Conservation (phyloP, 1,140 invertebrate species). For the Micrasema longulum region DNA sequence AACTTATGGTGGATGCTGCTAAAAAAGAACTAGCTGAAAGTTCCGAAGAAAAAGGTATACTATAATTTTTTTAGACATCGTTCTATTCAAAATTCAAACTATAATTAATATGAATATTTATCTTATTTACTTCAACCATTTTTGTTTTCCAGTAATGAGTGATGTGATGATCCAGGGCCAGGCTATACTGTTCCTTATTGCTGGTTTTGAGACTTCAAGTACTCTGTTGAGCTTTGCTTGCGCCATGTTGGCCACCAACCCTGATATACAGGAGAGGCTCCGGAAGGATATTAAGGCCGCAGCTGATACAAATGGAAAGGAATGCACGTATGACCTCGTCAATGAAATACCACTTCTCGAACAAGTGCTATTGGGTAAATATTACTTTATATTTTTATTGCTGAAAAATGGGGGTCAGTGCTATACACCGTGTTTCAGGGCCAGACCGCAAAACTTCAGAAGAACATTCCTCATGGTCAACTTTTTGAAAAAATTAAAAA, state of each 20-base stretch:
- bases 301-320: conserved; percentile 60
- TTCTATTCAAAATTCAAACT: too few species aligned
- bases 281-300: conserved; percentile 69
- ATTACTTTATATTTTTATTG: conserved; percentile 30
- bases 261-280: conserved; percentile 72
- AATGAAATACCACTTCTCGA: conserved; percentile 69
- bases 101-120: too few species aligned
- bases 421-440: too few species aligned
- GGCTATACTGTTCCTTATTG: conserved; percentile 64
- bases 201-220: conserved; percentile 67
- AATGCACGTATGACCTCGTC: conserved; percentile 70
- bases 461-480: too few species aligned
- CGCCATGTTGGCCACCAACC: conserved; percentile 71
- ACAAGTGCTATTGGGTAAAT: conserved; percentile 67
- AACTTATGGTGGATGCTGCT: conserved; percentile 60
- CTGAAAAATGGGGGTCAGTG: too few species aligned
- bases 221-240: conserved; percentile 68
- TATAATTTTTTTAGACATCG: too few species aligned
- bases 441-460: too few species aligned
- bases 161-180: conserved; percentile 65
- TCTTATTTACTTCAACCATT: background rate
- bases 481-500: too few species aligned
- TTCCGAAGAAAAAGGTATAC: conserved; percentile 52
- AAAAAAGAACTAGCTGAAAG: conserved; percentile 58
- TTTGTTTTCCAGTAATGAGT: conserved; percentile 61